Evolutionary conservation across 2,888 invertebrate species (phyloP), one percentile per base, ranked within the genome.

Genomic region (Cistogaster globosa): DNA sequence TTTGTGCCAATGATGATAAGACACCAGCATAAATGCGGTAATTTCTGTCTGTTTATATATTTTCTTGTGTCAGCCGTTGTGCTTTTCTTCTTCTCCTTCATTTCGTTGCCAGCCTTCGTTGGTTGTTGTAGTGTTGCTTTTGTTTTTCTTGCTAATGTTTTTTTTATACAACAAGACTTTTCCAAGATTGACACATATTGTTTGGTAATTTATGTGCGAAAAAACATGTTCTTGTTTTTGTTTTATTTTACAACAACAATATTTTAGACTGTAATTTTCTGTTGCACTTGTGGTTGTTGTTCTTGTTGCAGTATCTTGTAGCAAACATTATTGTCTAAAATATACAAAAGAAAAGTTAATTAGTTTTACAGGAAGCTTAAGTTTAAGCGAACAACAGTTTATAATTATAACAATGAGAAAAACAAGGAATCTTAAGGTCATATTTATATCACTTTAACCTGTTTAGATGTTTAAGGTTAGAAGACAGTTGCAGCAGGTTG

Each of bases 171-270:
- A 67, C 58, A 58, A 71, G 76, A 65, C 53, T 65, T 45, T 20
- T 45, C 22, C 36, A 58, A 69, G 82, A 71, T 78, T 82, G 82
- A 71, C 75, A 79, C 82, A 82, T 85, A 71, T 75, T 85, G 75
- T 82, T 78, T 45, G 58, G 36, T 45, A 74, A 74, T 62, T 67
- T 74, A 80, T 65, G 48, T 55, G 12, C 18, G 53, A n/a, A 55
- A 18, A 20, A 14, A 12, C 9, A 22, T 55, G 76, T 14, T 32
- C 6, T 8, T 80, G 58, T 57, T 71, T 32, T 32, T 32, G 32
- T 32, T 32, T 26, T 26, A 26, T 36, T 42, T 53, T 57, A 63
- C 22, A 45, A 65, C 16, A 65, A 75, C 36, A 67, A 58, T 67
- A 51, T 67, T 58, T 48, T 45, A 57, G 57, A 36, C 12, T 48